These are phyloP conservation scores for Ciconia stormi DNA, from an alignment of 2,113 vertebrate genomes.

Conservation along the genomic window DNA sequence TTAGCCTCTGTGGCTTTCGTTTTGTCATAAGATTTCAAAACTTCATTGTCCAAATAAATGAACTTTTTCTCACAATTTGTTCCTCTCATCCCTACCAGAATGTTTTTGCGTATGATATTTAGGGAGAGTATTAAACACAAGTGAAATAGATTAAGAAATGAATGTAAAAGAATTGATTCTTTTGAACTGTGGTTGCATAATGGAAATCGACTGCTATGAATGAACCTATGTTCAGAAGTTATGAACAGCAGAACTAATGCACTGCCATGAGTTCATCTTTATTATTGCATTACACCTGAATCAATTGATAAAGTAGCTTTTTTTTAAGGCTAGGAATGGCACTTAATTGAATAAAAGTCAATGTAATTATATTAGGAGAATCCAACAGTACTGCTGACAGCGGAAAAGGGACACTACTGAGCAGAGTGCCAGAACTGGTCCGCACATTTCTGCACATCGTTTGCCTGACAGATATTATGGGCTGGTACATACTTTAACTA, in stretches of 20 bases:
- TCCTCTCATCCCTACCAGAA: background rate
- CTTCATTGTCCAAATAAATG: background rate
- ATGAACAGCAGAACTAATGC: conserved; percentile 90
- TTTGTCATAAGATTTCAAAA: conserved; percentile 3
- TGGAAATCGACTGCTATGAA: conserved; percentile 85
- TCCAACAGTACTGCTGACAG: conserved; percentile 94
- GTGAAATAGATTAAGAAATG: conserved; percentile 80
- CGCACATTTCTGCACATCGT: conserved; percentile 81
- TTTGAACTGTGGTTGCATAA: conserved; percentile 83
- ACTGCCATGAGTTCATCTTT: conserved; percentile 93
- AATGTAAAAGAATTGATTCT: conserved; percentile 81
- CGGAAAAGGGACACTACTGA: conserved; percentile 85
- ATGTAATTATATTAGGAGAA: conserved; percentile 93
- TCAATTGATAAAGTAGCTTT: conserved; percentile 98
- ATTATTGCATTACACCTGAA: conserved; percentile 99
- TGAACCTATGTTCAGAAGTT: conserved; percentile 80
- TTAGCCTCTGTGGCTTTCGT: background rate
- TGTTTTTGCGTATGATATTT: conserved; percentile 69
- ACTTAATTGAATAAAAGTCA: conserved; percentile 99
- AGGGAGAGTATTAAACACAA: conserved; percentile 74
- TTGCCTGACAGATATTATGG: conserved; percentile 81
- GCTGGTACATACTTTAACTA: conserved; percentile 78
- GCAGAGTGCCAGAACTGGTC: conserved; percentile 79
- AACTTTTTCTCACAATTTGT: background rate
- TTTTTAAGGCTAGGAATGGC: conserved; percentile 87